Base-by-base conservation (phyloP, 2,797 vertebrate genomes). In the Mormyrops boulengeri region DNA sequence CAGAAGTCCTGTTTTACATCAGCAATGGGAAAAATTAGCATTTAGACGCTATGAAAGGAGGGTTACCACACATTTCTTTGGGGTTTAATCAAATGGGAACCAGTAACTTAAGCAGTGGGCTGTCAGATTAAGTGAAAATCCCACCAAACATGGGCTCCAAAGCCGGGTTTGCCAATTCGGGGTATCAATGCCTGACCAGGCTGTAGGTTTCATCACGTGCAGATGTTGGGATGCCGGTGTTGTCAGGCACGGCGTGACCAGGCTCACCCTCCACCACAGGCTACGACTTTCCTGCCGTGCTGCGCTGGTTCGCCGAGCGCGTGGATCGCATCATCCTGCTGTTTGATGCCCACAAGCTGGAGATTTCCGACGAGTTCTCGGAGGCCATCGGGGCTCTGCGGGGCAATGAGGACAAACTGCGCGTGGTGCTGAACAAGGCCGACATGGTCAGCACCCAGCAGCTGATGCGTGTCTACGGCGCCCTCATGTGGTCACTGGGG, bases 381-480 rank as follows among this genome's bases (percentile, higher is more conserved):
- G 98, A 98, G 92, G 98, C 97, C 92, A 98, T 99, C 49, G 94
- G 96, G 0, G 98, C 98, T 26, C 95, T 99, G 17, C 96, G 95
- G 1, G 98, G 98, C 92, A 97, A 99, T 34, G 97, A 99, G 93
- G 98, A 99, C 94, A 99, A 99, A 94, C 96, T 99, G 91, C 97
- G 98, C 0, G 98, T 99, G 92, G 98, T 99, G 86, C 97, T 99
- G 80, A 99, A 99, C 96, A 99, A 99, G 92, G 98, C 98, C 0
- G 98, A 99, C 95, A 97, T 97, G 97, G 97, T 98, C 93, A 97
- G 97, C 89, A 98, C 97, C 2, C 98, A 99, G 95, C 97, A 99
- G 96, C 95, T 99, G 92, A 98, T 99, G 98, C 93, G 98, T 0
- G 98, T 99, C 19, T 99, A 99, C 3, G 98, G 98, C 0, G 98